Base-by-base conservation (phyloP, 2,113 vertebrate genomes). In the Pithys albifrons region DNA sequence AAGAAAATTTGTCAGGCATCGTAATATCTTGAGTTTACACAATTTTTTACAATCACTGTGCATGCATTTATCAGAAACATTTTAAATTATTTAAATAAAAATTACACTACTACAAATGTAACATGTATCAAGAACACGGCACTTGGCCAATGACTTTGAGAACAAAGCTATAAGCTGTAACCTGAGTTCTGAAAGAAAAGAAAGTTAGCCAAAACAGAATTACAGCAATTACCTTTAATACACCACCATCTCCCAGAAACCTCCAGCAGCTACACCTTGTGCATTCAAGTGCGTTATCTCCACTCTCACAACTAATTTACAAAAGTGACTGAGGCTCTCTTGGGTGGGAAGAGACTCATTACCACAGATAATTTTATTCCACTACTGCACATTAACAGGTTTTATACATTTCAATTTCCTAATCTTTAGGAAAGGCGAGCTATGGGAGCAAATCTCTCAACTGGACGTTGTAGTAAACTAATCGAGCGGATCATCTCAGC, bases 401-500 rank as follows among this genome's bases (percentile, higher is more conserved):
- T 85, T 70, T 62, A 9, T 41, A 77, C 20, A 46, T 61, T 57
- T 49, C 57, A 41, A 85, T 27, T 31, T 48, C 58, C 29, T 7
- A 1, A 31, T 37, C 33, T 69, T 62, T 19, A 77, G 58, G 58
- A 88, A 73, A 23, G 52, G 33, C 45, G 49, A 4, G 11, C 28
- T 28, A 4, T 0, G 1, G 37, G 64, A 84, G 14, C 14, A 55
- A 62, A 39, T 29, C 58, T 41, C 72, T 82, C 41, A 80, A 28
- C 25, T 19, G 46, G 75, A 51, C 0, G 3, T 45, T 33, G 35
- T 15, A 41, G 52, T 17, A 46, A 82, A 64, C 48, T 8, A 29
- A 64, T 3, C 0, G 13, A 45, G 55, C 14, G 35, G 59, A 39
- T 27, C 23, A 20, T 16, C 28, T 61, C 49, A 54, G 59, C 0